These are phyloP conservation scores for Bombus breviceps DNA, from an alignment of 1,140 invertebrate species.

Conservation along the genomic window DNA sequence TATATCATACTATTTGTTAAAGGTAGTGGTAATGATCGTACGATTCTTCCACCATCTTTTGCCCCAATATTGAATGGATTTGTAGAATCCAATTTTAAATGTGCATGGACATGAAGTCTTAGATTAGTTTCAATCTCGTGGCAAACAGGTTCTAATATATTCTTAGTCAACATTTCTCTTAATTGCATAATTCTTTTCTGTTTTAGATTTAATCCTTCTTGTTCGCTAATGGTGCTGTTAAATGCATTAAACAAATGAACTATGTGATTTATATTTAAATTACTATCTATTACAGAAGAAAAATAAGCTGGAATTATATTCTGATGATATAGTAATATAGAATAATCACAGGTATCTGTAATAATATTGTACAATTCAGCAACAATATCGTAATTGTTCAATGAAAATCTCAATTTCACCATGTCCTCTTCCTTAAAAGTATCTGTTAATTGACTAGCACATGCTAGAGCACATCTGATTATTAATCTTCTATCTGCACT, in stretches of 20 bases:
- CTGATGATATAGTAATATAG: conserved; percentile 78
- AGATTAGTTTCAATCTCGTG: conserved; percentile 95
- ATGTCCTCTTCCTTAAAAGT: conserved; percentile 78
- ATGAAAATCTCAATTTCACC: conserved; percentile 71
- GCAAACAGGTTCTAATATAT: conserved; percentile 90
- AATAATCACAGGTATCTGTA: conserved; percentile 76
- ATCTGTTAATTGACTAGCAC: conserved; percentile 80
- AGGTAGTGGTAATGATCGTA: conserved; percentile 69
- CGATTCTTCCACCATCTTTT: conserved; percentile 75
- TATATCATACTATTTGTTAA: conserved; percentile 72
- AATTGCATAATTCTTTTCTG: conserved; percentile 67
- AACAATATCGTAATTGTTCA: conserved; percentile 78
- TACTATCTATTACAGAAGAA: conserved; percentile 70
- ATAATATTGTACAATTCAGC: conserved; percentile 75
- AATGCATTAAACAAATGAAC: conserved; percentile 77
- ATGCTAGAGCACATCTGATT: conserved; percentile 84
- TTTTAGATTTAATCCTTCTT: conserved; percentile 65
- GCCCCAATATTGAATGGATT: conserved; percentile 88
- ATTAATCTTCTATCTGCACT: conserved; percentile 85
- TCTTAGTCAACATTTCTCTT: conserved; percentile 78
- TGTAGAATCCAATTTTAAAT: conserved; percentile 91
- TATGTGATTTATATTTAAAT: conserved; percentile 73
- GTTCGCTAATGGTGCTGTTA: conserved; percentile 71
- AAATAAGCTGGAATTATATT: conserved; percentile 80
- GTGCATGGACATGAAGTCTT: conserved; percentile 94